These are phyloP conservation scores for Rosalia funebris DNA, from an alignment of 2,888 invertebrate genomes.

Conservation along the genomic window DNA sequence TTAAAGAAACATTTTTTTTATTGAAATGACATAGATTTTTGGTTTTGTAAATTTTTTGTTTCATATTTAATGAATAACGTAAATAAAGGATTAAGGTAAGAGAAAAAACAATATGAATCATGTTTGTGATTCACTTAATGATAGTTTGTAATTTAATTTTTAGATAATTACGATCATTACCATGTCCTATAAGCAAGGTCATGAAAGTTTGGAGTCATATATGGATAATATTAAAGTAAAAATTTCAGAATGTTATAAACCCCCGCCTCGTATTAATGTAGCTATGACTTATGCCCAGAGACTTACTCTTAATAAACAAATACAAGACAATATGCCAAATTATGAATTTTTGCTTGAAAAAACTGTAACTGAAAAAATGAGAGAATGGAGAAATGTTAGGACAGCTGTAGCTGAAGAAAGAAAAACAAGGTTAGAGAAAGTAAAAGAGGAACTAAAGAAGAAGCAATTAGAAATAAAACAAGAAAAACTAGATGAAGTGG, in stretches of 20 bases:
- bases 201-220: constrained; percentile 61
- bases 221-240: constrained; percentile 90
- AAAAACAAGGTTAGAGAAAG: constrained; percentile 65
- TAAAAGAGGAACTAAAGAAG: constrained; percentile 59
- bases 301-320: constrained; percentile 66
- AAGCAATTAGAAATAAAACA: constrained; percentile 42
- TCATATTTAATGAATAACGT: constrained; percentile 30
- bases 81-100: constrained; percentile 24
- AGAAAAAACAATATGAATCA: constrained; percentile 4
- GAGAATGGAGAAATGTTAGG: constrained; percentile 75
- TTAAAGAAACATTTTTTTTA: constrained; percentile 13
- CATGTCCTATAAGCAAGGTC: constrained; percentile 53
- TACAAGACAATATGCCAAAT: constrained; percentile 68
- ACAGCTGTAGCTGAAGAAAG: constrained; percentile 71
- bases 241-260: constrained; percentile 87
- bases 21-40: constrained; percentile 22
- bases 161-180: constrained; percentile 32
- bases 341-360: constrained; percentile 81
- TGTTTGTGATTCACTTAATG: constrained; percentile 41
- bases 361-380: constrained; percentile 76
- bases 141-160: constrained; percentile 22
- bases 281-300: constrained; percentile 69
- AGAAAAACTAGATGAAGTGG: constrained; percentile 39
- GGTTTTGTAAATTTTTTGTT: constrained; percentile 14
- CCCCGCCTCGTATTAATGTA: constrained; percentile 76